Base-by-base conservation (phyloP, 2,797 vertebrate genomes). In the Hemitrygon akajei region DNA sequence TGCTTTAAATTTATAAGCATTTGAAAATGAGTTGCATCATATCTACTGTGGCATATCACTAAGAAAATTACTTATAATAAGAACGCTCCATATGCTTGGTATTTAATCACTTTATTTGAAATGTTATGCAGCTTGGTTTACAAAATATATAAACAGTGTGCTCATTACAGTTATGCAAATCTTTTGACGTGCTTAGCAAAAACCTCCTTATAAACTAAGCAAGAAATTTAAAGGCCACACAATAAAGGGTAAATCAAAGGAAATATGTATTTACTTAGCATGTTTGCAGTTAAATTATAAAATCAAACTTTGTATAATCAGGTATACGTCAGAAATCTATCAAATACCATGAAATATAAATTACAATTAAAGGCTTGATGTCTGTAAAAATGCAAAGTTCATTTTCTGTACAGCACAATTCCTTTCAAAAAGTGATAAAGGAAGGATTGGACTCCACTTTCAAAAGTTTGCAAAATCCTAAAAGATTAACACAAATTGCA, bases 361-460 rank as follows among this genome's bases (percentile, higher is more conserved):
- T 98, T 98, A 98, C 96, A 98, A 95, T 96, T 96, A 94, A 95
- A 95, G 96, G 97, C 96, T 97, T 98, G 98, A 97, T 93, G 94
- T 95, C 96, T 96, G 95, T 96, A 95, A 95, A 95, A 95, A 94
- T 75, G 91, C 69, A 73, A 92, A 56, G 40, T 76, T 76, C 40
- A 58, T 76, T 76, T 69, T 93, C 91, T 93, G 91, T 93, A 93
- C 91, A 93, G 40, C 71, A 93, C 73, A 93, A 56, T 76, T 93
- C 37, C 73, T 93, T 92, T 37, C 16, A 92, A 93, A 93, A 69
- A 75, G 40, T 93, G 76, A 56, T 6, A 56, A 20, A n/a, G n/a
- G 34, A 91, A 75, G 56, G 40, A 76, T 56, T 56, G 40, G 37
- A 76, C 6, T 47, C 91, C 73, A 76, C 56, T 47, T 14, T 71